phyloP scores from a whole-genome alignment of 2,113 vertebrate species.

The Casuarius casuarius region DNA sequence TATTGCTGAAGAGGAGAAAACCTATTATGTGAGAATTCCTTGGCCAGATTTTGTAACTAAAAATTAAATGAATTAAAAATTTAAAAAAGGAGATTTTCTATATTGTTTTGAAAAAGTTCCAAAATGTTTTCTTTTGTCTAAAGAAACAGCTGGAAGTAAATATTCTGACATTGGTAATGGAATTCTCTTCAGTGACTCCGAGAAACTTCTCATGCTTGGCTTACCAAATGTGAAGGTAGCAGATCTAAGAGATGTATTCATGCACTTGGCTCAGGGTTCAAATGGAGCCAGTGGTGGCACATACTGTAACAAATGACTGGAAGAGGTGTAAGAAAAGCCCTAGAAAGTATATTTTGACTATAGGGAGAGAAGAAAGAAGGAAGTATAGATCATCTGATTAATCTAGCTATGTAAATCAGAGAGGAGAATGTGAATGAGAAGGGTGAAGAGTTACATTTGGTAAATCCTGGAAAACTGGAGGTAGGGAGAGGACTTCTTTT shows the following conservation, averaged over 20 bases:
- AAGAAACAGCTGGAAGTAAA: background rate
- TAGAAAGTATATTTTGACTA: too few relatives aligned
- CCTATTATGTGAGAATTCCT: background rate
- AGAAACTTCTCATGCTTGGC: background rate
- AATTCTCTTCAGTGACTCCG: background rate
- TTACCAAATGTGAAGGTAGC: background rate
- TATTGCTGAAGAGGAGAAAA: background rate
- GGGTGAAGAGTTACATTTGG: background rate
- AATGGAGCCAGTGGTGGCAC: background rate
- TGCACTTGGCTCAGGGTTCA: background rate
- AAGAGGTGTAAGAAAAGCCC: background rate
- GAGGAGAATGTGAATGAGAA: background rate
- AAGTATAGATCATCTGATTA: background rate
- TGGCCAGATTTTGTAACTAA: conserved; percentile 32
- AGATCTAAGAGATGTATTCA: background rate
- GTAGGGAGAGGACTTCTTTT: background rate
- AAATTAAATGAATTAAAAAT: conserved; percentile 4
- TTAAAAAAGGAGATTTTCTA: background rate
- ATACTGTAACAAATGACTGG: background rate
- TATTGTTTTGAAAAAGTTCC: background rate
- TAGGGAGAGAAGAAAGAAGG: too few relatives aligned
- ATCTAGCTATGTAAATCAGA: background rate
- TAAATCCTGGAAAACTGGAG: background rate
- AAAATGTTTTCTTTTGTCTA: background rate
- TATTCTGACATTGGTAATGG: background rate